Evolutionary conservation across 2,797 vertebrate species (phyloP), one percentile per base, ranked within the genome.

Genomic region (Oryzias sinensis): DNA sequence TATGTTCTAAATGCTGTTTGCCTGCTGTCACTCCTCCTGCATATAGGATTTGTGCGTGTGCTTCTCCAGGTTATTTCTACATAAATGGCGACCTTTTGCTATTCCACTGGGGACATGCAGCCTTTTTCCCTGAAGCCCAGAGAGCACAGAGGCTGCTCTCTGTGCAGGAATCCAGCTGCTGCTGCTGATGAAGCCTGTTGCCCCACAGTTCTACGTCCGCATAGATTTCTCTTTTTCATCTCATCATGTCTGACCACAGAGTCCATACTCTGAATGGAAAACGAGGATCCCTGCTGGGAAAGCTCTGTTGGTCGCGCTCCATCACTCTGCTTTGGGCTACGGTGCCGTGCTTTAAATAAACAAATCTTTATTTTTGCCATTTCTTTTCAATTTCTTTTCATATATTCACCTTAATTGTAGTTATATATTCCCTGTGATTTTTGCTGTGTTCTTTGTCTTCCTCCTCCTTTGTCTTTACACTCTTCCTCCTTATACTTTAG

Each of bases 11-110:
- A n/a, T 8, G 14, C 14, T 15, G 43, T 18, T 2, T 18, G 16
- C 18, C 44, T 9, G 44, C 37, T 48, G 29, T 49, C 44, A 60
- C 54, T 47, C 41, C 56, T 66, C 53, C 42, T 59, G 49, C 49
- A 48, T 45, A 25, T 41, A 65, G 11, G 6, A 43, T 72, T 46
- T 68, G 49, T 43, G 70, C 45, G 18, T 52, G 8, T 65, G 50
- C 43, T 49, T 14, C 48, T 49, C 33, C n/a, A 54, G 20, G 67
- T 66, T 78, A 70, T 17, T 37, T 62, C 46, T 70, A 60, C 76
- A 62, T 22, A 47, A 59, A 14, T 68, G 20, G 41, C 74, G 80
- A 86, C 81, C 80, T 84, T 37, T 84, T 85, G 54, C 11, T 1
- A 27, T 69, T 75, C 59, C 70, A 49, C 53, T 15, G 22, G 71